Percentiles rank a stretch among this genome's conserved stretches.
Conservation (phyloP, 2,797 vertebrate species). For the Argyrosomus regius region DNA sequence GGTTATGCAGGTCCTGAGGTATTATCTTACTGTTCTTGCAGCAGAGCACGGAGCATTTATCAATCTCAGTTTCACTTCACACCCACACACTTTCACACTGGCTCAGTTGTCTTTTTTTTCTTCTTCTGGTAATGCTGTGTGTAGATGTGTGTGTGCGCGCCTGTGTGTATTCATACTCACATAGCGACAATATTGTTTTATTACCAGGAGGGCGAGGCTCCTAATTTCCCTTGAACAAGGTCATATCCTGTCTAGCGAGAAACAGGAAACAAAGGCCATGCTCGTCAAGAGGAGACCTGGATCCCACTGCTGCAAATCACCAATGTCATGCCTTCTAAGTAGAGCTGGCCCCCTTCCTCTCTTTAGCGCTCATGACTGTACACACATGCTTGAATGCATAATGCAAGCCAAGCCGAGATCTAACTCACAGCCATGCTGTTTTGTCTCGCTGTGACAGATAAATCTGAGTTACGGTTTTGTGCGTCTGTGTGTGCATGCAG, state of each 20-base stretch:
- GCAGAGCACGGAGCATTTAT: slow-evolving; percentile 52
- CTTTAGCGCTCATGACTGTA: slow-evolving; percentile 42
- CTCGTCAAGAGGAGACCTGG: slow-evolving; percentile 28
- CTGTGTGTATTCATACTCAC: slow-evolving; percentile 52
- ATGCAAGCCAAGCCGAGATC: slow-evolving; percentile 61
- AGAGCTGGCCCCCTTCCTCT: slow-evolving; percentile 47
- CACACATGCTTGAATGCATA: slow-evolving; percentile 60
- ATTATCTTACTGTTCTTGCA: slow-evolving; percentile 46
- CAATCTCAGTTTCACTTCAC: slow-evolving; percentile 59
- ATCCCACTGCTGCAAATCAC: slow-evolving; percentile 62
- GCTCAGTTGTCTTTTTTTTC: slow-evolving; percentile 30
- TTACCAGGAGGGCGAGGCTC: slow-evolving; percentile 44
- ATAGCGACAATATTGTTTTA: slow-evolving; percentile 60
- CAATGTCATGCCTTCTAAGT: slow-evolving; percentile 40
- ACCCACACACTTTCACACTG: slow-evolving; percentile 54
- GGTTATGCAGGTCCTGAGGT: slow-evolving; percentile 35
- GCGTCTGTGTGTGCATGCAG: slow-evolving; percentile 60
- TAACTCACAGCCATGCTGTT: slow-evolving; percentile 59
- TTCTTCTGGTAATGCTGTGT: slow-evolving; percentile 30
- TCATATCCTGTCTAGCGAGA: slow-evolving; percentile 62
- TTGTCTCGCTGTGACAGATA: slow-evolving; percentile 65
- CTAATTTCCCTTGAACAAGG: slow-evolving; percentile 67
- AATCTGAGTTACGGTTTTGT: slow-evolving; percentile 63
- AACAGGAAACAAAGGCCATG: slow-evolving; percentile 59
- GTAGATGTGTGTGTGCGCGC: slow-evolving; percentile 10